Base-by-base conservation (phyloP, 2,113 vertebrate species). In the Phaethon lepturus region DNA sequence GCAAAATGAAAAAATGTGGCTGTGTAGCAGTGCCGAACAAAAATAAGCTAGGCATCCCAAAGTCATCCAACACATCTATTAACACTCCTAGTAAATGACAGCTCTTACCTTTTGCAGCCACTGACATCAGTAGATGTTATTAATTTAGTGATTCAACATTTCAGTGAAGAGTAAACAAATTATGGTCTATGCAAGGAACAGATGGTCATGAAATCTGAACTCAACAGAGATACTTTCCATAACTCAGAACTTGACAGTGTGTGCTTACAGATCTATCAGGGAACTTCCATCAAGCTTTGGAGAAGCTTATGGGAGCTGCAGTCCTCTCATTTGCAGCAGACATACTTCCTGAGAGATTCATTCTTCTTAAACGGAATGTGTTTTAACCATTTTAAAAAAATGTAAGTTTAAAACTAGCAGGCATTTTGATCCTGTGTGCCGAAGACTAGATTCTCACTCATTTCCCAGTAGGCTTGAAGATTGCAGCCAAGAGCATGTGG, bases 51-150 rank as follows among this genome's bases (percentile, higher is more conserved):
- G 40, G 47, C 59, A 90, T 67, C 82, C 44, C 55, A 80, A 45
- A 87, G 78, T 80, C 79, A 88, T 86, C 73, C 79, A 84, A 18
- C 47, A 29, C 3, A 13, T 86, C 94, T 71, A 9, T 64, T 93
- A 74, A 93, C 90, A 95, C 82, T 69, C 53, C 25, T 47, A 15
- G 7, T 29, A 75, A 92, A 76, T 90, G 90, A 91, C 68, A 88
- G 73, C 60, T 95, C 92, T 86, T 77, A 90, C 67, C 79, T 97
- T 94, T 67, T 88, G 75, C 72, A 93, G 89, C 45, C 66, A 85
- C 49, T 58, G 42, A 49, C 91, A 73, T n/a, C 68, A 72, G 52
- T 77, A 92, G 67, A 92, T 38, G 69, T 71, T 86, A 78, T 15
- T 13, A 80, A 88, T 87, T 77, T 29, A 60, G 53, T 8, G 20